Conservation (phyloP, 1,140 invertebrate genomes). For the Odontomachus brunneus region DNA sequence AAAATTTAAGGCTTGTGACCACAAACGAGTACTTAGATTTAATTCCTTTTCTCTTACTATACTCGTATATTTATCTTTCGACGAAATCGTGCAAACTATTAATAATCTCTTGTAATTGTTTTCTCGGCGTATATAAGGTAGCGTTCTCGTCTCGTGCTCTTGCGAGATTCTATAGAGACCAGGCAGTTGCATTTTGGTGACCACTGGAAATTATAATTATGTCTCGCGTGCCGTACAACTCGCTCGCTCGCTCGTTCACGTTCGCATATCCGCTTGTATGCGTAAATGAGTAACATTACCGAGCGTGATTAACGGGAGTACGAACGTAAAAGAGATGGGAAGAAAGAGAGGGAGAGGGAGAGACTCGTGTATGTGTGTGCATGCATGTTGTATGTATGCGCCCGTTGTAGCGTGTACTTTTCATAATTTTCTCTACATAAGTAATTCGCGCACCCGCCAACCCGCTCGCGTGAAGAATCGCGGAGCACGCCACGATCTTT, state of each 20-base stretch:
- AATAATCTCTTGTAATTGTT: constrained; percentile 61
- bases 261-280: constrained; percentile 38
- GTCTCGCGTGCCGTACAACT: background rate
- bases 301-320: constrained; percentile 25
- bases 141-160: constrained; percentile 34
- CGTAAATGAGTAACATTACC: constrained; percentile 22
- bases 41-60: constrained; percentile 74
- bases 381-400: too few relatives aligned
- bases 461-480: too few relatives aligned
- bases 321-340: too few relatives aligned
- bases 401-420: too few relatives aligned
- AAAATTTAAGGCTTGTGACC: constrained; percentile 80
- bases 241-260: constrained; percentile 16
- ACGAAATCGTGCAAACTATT: constrained; percentile 57
- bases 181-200: constrained; percentile 1
- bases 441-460: too few relatives aligned
- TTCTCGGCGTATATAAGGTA: constrained; percentile 49
- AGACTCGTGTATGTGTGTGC: too few relatives aligned
- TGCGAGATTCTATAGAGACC: constrained; percentile 44
- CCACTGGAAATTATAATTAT: constrained; percentile 13
- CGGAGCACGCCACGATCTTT: too few relatives aligned
- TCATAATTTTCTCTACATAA: too few relatives aligned
- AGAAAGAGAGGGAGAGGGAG: too few relatives aligned
- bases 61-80: constrained; percentile 69
- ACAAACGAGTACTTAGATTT: constrained; percentile 75